Base-by-base conservation (phyloP, 2,888 invertebrate genomes). In the Slavum lentiscoides region DNA sequence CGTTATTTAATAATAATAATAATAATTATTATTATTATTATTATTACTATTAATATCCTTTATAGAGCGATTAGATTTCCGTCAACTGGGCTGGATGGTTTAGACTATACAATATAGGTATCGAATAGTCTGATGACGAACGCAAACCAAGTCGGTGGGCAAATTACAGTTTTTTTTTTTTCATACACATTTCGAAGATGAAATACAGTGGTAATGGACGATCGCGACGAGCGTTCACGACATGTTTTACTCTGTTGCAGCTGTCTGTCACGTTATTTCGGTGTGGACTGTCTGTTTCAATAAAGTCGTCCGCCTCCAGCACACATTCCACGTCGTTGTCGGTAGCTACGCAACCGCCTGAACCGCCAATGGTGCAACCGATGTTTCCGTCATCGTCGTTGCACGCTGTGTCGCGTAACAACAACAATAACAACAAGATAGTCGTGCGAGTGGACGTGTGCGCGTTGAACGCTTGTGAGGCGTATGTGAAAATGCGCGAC, bases 401-500 rank as follows among this genome's bases (percentile, higher is more conserved):
- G n/a, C 15, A 19, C 53, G n/a, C 19, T n/a, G 11, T 11, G 55
- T n/a, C 13, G 62, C 17, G 59, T 21, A 17, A 70, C 74, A 30
- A 15, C 8, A 64, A 77, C 30, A 30, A 30, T 30, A n/a, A n/a
- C n/a, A n/a, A n/a, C 77, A 39, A n/a, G 19, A 75, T 72, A n/a
- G 62, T 73, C 19, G 82, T 69, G 15, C 70, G 55, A 23, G 77
- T 64, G 64, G 83, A 83, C 39, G 81, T 82, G 49, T 84, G 84
- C 64, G 74, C 80, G 77, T 64, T 84, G 74, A 84, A 74, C 53
- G 82, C 84, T 4, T 84, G 84, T 21, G 84, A 83, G 49, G 84
- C 83, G 19, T 82, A 84, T 53, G 66, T 82, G 5, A 61, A 75
- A 81, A 82, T 84, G 82, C 74, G 82, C 19, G 83, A 82, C 58